These are phyloP conservation scores for Sterrhoptilus dennistouni DNA, from an alignment of 2,113 vertebrate species.

Conservation along the genomic window DNA sequence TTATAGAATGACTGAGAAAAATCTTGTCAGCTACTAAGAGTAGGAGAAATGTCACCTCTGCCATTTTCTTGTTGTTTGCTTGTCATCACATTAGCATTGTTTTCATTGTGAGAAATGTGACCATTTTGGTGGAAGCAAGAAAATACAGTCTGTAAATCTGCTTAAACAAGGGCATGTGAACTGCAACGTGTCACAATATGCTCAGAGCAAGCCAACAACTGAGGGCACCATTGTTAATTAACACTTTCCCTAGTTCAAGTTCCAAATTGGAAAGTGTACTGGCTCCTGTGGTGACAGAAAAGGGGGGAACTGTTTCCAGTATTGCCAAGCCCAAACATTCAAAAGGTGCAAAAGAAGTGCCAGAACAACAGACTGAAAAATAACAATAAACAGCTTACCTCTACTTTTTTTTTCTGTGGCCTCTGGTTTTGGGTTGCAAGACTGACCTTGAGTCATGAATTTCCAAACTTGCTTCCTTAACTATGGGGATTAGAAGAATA, in stretches of 20 bases:
- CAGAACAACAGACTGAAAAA: background rate
- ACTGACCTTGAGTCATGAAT: background rate
- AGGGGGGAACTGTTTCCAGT: background rate
- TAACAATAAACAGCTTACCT: background rate
- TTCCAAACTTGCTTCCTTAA: background rate
- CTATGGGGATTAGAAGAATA: background rate
- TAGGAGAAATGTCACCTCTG: background rate
- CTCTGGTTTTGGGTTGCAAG: background rate
- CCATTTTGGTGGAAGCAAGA: background rate
- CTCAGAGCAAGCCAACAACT: rapidly evolving
- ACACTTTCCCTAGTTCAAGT: background rate
- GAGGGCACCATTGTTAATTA: background rate
- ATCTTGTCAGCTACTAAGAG: background rate
- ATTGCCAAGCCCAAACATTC: background rate
- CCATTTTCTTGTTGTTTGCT: background rate
- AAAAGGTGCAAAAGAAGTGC: background rate
- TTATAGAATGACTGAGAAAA: background rate
- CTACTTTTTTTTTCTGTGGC: background rate
- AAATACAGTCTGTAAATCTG: background rate
- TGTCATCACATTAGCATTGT: background rate
- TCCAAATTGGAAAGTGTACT: background rate
- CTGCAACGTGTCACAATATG: rapidly evolving
- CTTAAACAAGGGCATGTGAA: background rate
- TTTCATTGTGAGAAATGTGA: background rate
- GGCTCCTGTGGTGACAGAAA: background rate